Evolutionary conservation across 2,797 vertebrate species (phyloP).

Genomic region (Setipinna tenuifilis): DNA sequence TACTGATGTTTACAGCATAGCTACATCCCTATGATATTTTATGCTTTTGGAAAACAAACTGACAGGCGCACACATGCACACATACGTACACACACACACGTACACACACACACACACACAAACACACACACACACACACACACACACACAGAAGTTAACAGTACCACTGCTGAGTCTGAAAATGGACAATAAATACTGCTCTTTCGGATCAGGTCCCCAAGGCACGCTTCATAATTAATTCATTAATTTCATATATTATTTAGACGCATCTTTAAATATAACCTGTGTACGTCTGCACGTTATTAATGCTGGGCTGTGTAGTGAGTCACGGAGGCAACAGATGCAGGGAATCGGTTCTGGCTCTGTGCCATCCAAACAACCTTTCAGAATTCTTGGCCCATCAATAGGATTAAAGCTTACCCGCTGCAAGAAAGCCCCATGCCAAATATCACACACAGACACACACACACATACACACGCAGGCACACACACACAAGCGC

Average conservation of each 20-base stretch:
- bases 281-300: background rate
- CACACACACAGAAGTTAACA: background rate
- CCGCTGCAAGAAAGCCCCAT: constrained; percentile 13
- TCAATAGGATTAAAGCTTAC: constrained; percentile 19
- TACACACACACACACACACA: background rate
- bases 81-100: background rate
- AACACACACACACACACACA: background rate
- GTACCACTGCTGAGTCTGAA: background rate
- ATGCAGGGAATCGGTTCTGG: constrained; percentile 7
- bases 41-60: background rate
- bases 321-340: background rate
- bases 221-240: background rate
- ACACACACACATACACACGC: too few species aligned
- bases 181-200: background rate
- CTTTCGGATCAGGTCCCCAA: background rate
- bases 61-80: background rate
- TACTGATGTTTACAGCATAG: background rate
- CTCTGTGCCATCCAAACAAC: constrained; percentile 16
- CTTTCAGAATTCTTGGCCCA: background rate
- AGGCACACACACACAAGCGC: background rate
- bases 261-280: background rate
- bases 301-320: background rate
- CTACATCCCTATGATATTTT: background rate
- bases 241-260: constrained; percentile 17
- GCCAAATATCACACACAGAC: background rate